A percentile compares a stretch with the other conserved stretches of the same genome.
Evolutionary conservation across 2,113 vertebrate genomes (phyloP).

Genomic region (Microtus ochrogaster): DNA sequence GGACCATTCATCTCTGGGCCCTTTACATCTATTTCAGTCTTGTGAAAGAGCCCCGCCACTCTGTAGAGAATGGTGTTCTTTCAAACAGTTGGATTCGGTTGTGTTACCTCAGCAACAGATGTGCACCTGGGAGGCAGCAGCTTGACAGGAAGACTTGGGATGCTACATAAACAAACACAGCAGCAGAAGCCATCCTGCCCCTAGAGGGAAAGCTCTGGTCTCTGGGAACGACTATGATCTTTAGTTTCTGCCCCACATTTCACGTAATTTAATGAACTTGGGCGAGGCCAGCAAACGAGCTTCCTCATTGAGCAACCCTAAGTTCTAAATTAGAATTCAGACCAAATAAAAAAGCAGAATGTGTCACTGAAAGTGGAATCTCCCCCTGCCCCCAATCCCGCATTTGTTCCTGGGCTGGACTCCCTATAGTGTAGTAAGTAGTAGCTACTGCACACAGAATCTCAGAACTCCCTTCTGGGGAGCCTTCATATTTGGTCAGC

Average conservation of each 20-base stretch:
- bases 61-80: conserved; percentile 67
- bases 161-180: conserved; percentile 50
- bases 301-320: conserved; percentile 62
- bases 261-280: conserved; percentile 53
- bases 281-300: conserved; percentile 39
- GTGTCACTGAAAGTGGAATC: conserved; percentile 56
- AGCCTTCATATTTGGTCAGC: neutral
- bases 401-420: conserved; percentile 62
- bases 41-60: conserved; percentile 61
- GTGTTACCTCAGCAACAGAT: conserved; percentile 32
- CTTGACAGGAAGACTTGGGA: conserved; percentile 57
- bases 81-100: conserved; percentile 50
- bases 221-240: conserved; percentile 18
- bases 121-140: conserved; percentile 64
- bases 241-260: neutral
- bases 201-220: conserved; percentile 32
- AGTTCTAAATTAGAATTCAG: conserved; percentile 21
- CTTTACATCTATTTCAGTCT: conserved; percentile 68
- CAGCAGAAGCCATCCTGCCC: neutral
- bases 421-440: neutral
- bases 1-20: conserved; percentile 68
- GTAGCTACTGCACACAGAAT: neutral
- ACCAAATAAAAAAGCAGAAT: conserved; percentile 59
- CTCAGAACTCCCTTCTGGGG: neutral
- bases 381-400: conserved; percentile 65